Evolutionary conservation across 2,113 vertebrate species (phyloP), one percentile per base, ranked within the genome.

Genomic region (Penelope pileata): DNA sequence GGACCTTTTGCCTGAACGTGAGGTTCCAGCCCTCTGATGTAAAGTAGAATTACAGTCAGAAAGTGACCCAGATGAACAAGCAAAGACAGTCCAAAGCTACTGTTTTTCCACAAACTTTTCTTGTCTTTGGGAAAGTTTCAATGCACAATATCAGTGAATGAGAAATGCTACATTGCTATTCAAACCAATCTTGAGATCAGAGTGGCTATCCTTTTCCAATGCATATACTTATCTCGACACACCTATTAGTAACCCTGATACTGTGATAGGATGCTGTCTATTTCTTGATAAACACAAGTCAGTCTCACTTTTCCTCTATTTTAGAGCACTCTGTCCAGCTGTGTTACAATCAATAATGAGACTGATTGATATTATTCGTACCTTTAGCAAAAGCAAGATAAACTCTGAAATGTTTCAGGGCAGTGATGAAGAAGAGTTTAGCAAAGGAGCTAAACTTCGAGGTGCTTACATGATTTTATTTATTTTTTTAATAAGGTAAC

Each of bases 31-130:
- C 50, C 74, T 62, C 70, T 88, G 36, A 47, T 73, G 40, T 66
- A 79, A 91, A 90, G 43, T 89, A 82, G 83, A 95, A 88, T 88
- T 94, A 73, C 18, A 48, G 17, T 79, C 40, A 60, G 69, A 84
- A 95, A 69, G 27, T 79, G 27, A 16, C 59, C 70, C 54, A 93
- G 42, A 72, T 66, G 53, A 30, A 69, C 50, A 66, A 62, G 40
- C 9, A 94, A 80, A 64, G 10, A 34, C 12, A 69, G 40, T 50
- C 40, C 16, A 2, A 40, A 60, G n/a, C 18, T 80, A 50, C 47
- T 42, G 40, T 66, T 85, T 88, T 84, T 86, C 45, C 36, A 72
- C 24, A 45, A 8, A 23, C 19, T 30, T 8, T 64, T 94, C 29
- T 32, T 53, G 40, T n/a, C 30, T 90, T 87, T 81, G 42, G 62